These are phyloP conservation scores for Nasonia giraulti DNA, from an alignment of 1,140 invertebrate genomes.

Conservation along the genomic window DNA sequence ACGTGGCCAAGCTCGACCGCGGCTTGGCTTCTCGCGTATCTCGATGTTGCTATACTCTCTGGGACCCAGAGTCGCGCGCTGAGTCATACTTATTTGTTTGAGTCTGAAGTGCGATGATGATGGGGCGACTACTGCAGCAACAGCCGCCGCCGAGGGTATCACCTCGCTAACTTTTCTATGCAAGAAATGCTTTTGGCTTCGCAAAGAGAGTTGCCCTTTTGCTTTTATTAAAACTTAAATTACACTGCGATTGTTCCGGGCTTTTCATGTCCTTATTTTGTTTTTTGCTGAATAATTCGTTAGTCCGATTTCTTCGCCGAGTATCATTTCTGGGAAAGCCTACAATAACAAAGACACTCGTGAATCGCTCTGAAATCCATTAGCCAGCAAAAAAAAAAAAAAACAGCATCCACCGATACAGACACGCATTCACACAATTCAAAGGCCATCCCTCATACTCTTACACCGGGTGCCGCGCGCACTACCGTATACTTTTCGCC, in stretches of 20 bases:
- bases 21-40: neutral
- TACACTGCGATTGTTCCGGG: too few relatives aligned
- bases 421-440: neutral
- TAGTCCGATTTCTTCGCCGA: too few relatives aligned
- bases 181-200: neutral
- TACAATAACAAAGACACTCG: neutral
- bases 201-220: neutral
- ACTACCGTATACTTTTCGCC: slow-evolving; percentile 8
- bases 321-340: neutral
- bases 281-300: too few relatives aligned
- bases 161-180: neutral
- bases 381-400: neutral
- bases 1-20: neutral
- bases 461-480: neutral
- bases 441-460: slow-evolving; percentile 21
- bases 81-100: neutral
- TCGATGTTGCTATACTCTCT: neutral
- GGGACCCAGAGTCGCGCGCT: neutral
- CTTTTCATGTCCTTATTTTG: too few relatives aligned
- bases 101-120: neutral
- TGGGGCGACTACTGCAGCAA: neutral
- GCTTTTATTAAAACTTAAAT: too few relatives aligned
- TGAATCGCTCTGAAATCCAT: neutral
- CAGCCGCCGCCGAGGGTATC: neutral
- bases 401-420: neutral